These are phyloP conservation scores for Meiosimyza decipiens DNA, from an alignment of 2,888 invertebrate genomes.

Conservation along the genomic window DNA sequence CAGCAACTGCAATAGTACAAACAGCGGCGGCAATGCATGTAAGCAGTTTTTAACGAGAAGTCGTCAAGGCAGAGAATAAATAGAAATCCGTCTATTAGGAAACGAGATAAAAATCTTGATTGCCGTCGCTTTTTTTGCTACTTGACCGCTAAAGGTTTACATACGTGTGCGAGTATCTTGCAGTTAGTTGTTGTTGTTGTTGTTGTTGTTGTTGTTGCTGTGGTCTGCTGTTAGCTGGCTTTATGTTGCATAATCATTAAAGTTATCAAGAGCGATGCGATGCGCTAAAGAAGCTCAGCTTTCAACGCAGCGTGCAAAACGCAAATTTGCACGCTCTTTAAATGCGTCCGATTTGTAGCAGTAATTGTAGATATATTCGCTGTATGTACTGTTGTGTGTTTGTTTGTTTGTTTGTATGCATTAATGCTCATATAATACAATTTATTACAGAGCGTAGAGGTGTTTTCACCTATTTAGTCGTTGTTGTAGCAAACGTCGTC, in stretches of 20 bases:
- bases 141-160: conserved; percentile 15
- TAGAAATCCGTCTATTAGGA: conserved; percentile 34
- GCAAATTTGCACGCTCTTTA: conserved; percentile 1
- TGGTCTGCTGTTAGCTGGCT: neutral
- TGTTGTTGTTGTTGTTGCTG: conserved; percentile 10
- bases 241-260: conserved; percentile 34
- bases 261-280: conserved; percentile 32
- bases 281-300: conserved; percentile 21
- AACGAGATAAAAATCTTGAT: conserved; percentile 39
- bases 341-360: conserved; percentile 10
- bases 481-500: neutral
- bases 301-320: neutral
- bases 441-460: conserved; percentile 29
- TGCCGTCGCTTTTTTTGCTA: conserved; percentile 10
- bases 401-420: conserved; percentile 3
- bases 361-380: neutral
- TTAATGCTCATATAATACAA: conserved; percentile 6
- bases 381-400: neutral
- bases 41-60: conserved; percentile 19
- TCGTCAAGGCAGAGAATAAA: conserved; percentile 19
- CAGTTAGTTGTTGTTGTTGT: conserved; percentile 10
- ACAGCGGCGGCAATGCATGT: neutral
- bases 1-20: neutral
- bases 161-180: neutral
- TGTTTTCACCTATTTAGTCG: conserved; percentile 16